Evolutionary conservation across 2,888 invertebrate species (phyloP).

Genomic region (Rhingia rostrata): DNA sequence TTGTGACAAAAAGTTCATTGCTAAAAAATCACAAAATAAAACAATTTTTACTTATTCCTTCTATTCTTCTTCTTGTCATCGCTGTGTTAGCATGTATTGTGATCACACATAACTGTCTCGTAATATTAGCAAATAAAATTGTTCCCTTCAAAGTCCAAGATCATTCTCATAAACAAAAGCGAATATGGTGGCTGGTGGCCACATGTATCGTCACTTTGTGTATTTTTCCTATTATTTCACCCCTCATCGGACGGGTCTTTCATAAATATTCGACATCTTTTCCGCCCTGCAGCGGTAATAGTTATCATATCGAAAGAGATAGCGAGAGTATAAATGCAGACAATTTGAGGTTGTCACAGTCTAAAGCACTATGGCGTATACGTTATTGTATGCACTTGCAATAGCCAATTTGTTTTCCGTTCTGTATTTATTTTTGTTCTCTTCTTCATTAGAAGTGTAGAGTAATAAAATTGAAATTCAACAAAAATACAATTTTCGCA

Average conservation of each 20-base stretch:
- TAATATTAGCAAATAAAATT: constrained; percentile 26
- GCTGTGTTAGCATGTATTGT: background rate
- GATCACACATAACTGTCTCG: background rate
- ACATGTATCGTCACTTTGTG: constrained; percentile 37
- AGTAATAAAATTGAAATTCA: too few species aligned
- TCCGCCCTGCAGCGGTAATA: background rate
- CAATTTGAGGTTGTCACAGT: constrained; percentile 11
- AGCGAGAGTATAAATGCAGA: constrained; percentile 7
- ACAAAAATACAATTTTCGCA: too few species aligned
- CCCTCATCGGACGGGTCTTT: constrained; percentile 29
- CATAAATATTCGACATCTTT: constrained; percentile 8
- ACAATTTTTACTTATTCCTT: background rate
- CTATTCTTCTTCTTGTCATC: background rate
- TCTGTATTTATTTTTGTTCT: background rate
- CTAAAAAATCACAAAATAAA: background rate
- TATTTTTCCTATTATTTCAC: constrained; percentile 38
- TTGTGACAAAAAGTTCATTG: background rate
- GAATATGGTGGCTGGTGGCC: constrained; percentile 18
- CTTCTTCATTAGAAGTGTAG: background rate
- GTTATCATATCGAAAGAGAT: background rate
- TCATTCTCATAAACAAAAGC: constrained; percentile 49
- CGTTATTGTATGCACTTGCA: background rate
- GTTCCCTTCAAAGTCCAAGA: constrained; percentile 51
- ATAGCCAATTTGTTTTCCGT: background rate
- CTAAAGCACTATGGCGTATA: constrained; percentile 34